Conservation (phyloP, 2,888 invertebrate genomes). For the Danaus chrysippus region DNA sequence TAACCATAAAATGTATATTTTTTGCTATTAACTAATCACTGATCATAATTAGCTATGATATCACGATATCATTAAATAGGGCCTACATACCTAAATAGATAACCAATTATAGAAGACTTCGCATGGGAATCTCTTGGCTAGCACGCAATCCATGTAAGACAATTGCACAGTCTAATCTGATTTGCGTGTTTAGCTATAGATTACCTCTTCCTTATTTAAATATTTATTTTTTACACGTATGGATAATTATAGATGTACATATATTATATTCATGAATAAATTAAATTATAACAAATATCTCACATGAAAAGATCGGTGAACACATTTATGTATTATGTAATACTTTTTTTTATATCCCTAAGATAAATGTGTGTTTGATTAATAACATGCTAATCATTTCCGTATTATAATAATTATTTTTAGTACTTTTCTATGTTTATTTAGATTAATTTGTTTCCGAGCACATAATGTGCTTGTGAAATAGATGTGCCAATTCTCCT, state of each 20-base stretch:
- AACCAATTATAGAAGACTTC: constrained; percentile 29
- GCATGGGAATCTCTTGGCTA: constrained; percentile 31
- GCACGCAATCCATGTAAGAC: constrained; percentile 28
- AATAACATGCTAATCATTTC: too few species aligned
- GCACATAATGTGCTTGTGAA: too few species aligned
- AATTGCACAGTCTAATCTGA: constrained; percentile 20
- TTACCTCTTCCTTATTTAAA: background rate
- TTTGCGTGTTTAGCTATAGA: constrained; percentile 16
- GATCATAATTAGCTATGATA: constrained; percentile 20
- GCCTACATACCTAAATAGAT: constrained; percentile 30
- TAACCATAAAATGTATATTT: background rate
- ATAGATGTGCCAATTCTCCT: too few species aligned
- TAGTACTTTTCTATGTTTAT: too few species aligned
- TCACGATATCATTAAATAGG: constrained; percentile 21
- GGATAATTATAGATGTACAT: background rate
- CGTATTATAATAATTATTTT: too few species aligned
- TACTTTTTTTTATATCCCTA: too few species aligned
- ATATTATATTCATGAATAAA: background rate
- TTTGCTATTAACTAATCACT: background rate
- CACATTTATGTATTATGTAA: too few species aligned
- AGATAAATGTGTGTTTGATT: too few species aligned
- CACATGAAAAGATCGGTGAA: too few species aligned
- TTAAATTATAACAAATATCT: background rate
- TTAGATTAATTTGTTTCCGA: too few species aligned
- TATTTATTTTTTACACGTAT: background rate